A percentile compares a stretch with the other conserved stretches of the same genome.
Evolutionary conservation across 2,888 invertebrate species (phyloP).

Genomic region (Ennomos fuscantarius): DNA sequence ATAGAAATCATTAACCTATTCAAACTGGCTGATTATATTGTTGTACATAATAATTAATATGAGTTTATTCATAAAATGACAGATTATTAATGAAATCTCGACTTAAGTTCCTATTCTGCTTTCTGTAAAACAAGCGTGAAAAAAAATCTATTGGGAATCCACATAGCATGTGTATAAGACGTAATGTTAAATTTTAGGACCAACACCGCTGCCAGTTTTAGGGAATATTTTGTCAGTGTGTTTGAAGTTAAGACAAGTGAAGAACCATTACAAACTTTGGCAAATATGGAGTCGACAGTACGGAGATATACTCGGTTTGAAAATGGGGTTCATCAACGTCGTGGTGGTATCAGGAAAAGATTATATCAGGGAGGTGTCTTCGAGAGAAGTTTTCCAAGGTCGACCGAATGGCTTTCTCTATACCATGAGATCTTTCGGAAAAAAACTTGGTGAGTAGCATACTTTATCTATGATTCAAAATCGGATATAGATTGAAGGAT

Average conservation of each 20-base stretch:
- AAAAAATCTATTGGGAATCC: too few relatives aligned
- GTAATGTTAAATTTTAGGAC: conserved; percentile 60
- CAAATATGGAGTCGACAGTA: conserved; percentile 83
- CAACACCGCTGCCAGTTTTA: conserved; percentile 62
- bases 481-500: not conserved
- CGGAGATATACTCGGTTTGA: conserved; percentile 88
- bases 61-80: too few relatives aligned
- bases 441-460: conserved; percentile 85
- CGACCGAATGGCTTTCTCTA: conserved; percentile 90
- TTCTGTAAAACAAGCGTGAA: too few relatives aligned
- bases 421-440: conserved; percentile 87
- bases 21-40: too few relatives aligned
- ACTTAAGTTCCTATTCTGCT: too few relatives aligned
- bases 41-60: too few relatives aligned
- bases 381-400: conserved; percentile 88
- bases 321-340: conserved; percentile 86
- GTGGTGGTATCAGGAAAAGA: conserved; percentile 87
- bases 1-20: too few relatives aligned
- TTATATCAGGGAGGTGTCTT: conserved; percentile 86
- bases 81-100: too few relatives aligned
- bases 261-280: conserved; percentile 86
- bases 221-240: conserved; percentile 69
- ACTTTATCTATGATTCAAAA: not conserved
- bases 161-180: too few relatives aligned
- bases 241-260: conserved; percentile 55